phyloP scores from a whole-genome alignment of 2,113 vertebrate species.

The Pampusana beccarii region DNA sequence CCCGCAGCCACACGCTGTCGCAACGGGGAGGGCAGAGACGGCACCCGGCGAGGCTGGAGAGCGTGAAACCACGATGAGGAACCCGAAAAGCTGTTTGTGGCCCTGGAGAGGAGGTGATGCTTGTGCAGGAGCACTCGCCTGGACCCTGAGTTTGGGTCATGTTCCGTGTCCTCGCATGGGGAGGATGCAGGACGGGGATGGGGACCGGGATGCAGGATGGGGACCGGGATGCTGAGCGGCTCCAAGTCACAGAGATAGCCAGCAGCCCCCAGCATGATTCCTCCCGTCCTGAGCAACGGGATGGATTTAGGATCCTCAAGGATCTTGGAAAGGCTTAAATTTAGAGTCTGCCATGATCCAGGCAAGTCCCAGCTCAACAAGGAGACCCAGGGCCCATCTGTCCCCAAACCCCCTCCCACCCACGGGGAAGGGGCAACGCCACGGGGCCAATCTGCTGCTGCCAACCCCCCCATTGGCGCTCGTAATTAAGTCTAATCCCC shows the following conservation, averaged over 20 bases:
- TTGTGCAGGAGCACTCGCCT: accelerated
- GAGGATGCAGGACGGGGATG: background rate
- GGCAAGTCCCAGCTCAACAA: background rate
- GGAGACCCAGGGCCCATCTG: accelerated
- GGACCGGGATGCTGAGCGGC: accelerated
- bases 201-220: background rate
- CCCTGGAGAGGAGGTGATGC: accelerated
- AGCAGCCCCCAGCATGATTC: accelerated
- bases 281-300: background rate
- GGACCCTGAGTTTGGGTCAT: accelerated
- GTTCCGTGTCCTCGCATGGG: accelerated
- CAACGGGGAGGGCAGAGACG: accelerated
- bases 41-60: background rate
- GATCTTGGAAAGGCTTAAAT: background rate
- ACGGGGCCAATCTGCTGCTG: background rate
- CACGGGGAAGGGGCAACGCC: background rate
- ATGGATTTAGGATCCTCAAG: background rate
- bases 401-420: background rate
- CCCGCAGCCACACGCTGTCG: background rate
- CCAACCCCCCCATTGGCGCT: accelerated
- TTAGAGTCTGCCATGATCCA: background rate
- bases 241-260: background rate
- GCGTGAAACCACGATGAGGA: accelerated
- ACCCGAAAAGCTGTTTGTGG: accelerated
- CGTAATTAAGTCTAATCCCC: background rate